These are phyloP conservation scores for Urocynchramus pylzowi DNA, from an alignment of 2,113 vertebrate species.

Conservation along the genomic window DNA sequence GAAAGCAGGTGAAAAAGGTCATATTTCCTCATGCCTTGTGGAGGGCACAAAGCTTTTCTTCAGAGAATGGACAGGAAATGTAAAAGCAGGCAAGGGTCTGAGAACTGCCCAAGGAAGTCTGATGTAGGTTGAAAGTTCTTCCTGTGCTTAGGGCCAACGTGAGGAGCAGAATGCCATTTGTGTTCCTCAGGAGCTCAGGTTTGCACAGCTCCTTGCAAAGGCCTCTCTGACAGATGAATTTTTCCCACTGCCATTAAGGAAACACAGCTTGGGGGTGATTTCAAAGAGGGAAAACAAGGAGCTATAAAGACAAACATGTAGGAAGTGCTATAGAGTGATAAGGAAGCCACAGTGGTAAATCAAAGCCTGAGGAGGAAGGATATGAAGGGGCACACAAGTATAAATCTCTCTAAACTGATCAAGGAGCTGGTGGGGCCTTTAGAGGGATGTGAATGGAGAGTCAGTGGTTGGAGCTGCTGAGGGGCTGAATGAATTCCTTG, in stretches of 20 bases:
- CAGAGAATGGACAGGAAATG: conserved; percentile 20
- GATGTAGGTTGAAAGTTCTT: background rate
- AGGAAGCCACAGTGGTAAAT: conserved; percentile 52
- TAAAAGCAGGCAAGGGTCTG: background rate
- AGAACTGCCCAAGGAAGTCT: background rate
- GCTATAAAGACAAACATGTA: background rate
- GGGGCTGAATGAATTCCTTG: conserved; percentile 29
- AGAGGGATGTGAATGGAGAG: conserved; percentile 11
- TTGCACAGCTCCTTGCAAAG: background rate
- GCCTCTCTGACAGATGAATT: background rate
- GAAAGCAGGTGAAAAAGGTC: background rate
- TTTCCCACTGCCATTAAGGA: conserved; percentile 4
- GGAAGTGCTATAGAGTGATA: conserved; percentile 32
- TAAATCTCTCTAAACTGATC: conserved; percentile 30
- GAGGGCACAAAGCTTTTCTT: background rate
- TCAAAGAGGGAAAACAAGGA: background rate
- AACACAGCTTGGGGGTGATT: background rate
- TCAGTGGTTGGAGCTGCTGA: background rate
- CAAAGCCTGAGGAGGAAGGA: conserved; percentile 47
- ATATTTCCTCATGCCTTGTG: background rate
- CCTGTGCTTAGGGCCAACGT: background rate
- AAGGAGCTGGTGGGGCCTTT: background rate
- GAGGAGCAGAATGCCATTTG: background rate
- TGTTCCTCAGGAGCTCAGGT: background rate
- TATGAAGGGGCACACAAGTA: background rate